These are phyloP conservation scores for Lethocerus indicus DNA, from an alignment of 1,140 invertebrate genomes.

Conservation along the genomic window DNA sequence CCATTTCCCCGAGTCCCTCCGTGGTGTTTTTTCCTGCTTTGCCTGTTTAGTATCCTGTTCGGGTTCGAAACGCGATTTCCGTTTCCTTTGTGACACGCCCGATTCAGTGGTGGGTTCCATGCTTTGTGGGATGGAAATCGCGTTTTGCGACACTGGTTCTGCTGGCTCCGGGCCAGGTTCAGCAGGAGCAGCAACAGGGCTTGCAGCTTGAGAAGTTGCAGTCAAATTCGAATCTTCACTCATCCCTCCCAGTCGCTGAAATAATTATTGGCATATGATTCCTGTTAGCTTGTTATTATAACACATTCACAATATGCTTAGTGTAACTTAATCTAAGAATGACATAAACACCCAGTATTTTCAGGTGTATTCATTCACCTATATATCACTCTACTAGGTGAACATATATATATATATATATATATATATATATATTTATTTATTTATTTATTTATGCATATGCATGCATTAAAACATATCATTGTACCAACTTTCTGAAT, in stretches of 20 bases:
- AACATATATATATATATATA: too few relatives aligned
- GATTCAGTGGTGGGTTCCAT: conserved; percentile 9
- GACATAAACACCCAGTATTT: too few relatives aligned
- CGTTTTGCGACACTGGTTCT: too few relatives aligned
- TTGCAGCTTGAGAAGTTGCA: conserved; percentile 18
- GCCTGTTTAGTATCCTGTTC: conserved; percentile 16
- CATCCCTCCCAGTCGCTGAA: conserved; percentile 36
- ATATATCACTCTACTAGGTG: too few relatives aligned
- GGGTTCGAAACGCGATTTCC: conserved; percentile 19
- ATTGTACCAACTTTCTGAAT: background rate
- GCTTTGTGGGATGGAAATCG: too few relatives aligned
- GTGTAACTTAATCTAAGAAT: too few relatives aligned
- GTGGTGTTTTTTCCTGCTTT: conserved; percentile 6
- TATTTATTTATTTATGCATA: too few relatives aligned
- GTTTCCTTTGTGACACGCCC: conserved; percentile 22
- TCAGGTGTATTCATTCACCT: too few relatives aligned
- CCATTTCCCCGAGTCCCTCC: conserved; percentile 40
- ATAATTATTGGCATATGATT: too few relatives aligned
- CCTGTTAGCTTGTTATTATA: too few relatives aligned
- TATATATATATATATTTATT: too few relatives aligned
- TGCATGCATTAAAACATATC: background rate
- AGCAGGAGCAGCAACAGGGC: conserved; percentile 2
- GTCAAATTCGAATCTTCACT: conserved; percentile 37
- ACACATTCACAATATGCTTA: too few relatives aligned
- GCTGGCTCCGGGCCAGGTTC: background rate